phyloP scores from a whole-genome alignment of 1,140 invertebrate genomes.

The Diploscapter pachys region DNA sequence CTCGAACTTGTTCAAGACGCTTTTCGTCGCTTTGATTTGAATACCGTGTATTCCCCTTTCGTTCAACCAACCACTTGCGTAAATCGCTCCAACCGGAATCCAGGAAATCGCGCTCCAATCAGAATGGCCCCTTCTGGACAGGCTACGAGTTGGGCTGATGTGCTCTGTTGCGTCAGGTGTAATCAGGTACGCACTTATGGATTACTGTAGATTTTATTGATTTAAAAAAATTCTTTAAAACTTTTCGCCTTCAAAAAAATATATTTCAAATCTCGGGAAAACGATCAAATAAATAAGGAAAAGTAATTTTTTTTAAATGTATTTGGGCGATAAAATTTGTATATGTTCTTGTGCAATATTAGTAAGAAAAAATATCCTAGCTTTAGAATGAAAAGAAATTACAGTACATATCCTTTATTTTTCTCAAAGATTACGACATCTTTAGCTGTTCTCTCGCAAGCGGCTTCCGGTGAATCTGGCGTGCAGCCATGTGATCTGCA shows the following conservation, averaged over 20 bases:
- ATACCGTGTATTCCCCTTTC: constrained; percentile 31
- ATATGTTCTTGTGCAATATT: too few species aligned
- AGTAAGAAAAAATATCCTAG: too few species aligned
- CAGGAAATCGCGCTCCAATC: too few species aligned
- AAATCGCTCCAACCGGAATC: too few species aligned
- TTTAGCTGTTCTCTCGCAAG: constrained; percentile 42
- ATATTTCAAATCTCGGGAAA: neutral
- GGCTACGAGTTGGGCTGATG: constrained; percentile 44
- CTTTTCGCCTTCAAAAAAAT: too few species aligned
- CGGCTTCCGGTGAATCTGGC: constrained; percentile 45
- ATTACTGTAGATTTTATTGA: neutral
- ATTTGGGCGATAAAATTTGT: neutral
- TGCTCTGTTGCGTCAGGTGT: constrained; percentile 49
- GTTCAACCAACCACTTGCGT: constrained; percentile 9
- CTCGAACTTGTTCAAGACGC: too few species aligned
- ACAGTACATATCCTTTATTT: neutral
- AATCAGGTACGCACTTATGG: constrained; percentile 35
- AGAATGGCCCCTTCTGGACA: constrained; percentile 45
- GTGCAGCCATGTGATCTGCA: constrained; percentile 46
- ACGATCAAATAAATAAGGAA: neutral
- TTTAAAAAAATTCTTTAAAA: too few species aligned
- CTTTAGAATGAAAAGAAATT: too few species aligned
- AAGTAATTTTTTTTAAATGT: neutral
- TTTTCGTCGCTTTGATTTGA: neutral
- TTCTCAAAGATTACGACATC: constrained; percentile 19